These are phyloP conservation scores for Crotalus horridus DNA, from an alignment of 2,113 vertebrate genomes.

Conservation along the genomic window DNA sequence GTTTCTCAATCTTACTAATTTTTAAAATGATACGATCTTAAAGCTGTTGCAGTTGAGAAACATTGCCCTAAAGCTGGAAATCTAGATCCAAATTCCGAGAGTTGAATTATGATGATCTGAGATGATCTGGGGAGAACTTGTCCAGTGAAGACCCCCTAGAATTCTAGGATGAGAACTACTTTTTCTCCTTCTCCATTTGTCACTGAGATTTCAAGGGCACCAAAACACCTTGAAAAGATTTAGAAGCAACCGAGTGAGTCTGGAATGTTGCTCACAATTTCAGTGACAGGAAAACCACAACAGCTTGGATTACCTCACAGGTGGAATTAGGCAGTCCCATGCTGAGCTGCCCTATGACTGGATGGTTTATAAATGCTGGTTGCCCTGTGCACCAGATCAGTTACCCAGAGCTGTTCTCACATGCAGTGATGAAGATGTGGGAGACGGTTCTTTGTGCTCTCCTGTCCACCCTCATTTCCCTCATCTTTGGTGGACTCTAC, in stretches of 20 bases:
- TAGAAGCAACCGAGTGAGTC: too few relatives aligned
- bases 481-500: conserved; percentile 66
- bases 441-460: conserved; percentile 45
- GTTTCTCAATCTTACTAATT: background rate
- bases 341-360: background rate
- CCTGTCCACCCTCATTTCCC: background rate
- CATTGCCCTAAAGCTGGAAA: background rate
- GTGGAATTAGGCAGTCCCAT: background rate
- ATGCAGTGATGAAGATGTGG: conserved; percentile 64
- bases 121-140: background rate
- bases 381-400: background rate
- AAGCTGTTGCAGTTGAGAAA: background rate
- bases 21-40: background rate
- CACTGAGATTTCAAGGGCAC: background rate
- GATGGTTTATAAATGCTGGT: background rate
- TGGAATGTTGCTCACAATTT: background rate
- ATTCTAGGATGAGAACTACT: background rate
- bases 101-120: background rate
- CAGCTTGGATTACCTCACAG: too few relatives aligned
- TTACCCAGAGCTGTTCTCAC: background rate
- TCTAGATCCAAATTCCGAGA: background rate
- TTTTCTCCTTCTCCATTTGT: background rate
- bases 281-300: background rate
- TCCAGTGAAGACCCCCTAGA: background rate
- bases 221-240: background rate